Evolutionary conservation across 1,140 invertebrate species (phyloP), one percentile per base, ranked within the genome.

Genomic region (Heliothis subflexa): DNA sequence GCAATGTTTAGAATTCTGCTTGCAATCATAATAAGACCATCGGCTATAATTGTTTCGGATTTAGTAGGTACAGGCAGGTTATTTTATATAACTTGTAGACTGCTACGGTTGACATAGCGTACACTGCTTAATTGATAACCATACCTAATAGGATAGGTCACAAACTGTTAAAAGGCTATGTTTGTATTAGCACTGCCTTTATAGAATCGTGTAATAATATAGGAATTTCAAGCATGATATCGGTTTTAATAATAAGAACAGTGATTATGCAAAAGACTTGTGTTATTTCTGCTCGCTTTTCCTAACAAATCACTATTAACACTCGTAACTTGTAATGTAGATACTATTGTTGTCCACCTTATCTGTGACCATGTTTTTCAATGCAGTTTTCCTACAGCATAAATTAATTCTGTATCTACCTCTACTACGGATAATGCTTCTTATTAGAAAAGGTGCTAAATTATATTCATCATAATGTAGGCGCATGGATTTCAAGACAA

Each of bases 241-340:
- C n/a, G 18, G 40, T 11, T 14, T 21, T 66, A 47, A 66, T 66
- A 16, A 66, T 47, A 66, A 33, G 10, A 66, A 66, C 16, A 66
- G 62, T 47, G 49, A 21, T 47, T 66, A 66, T 47, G n/a, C 40
- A 66, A 66, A 66, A 9, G 18, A 47, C 40, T 47, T 66, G 40
- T 66, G 18, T 66, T 59, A 40, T 40, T 59, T 59, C 52, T 59
- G 55, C 55, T 28, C 25, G 21, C 55, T 59, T 66, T 66, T 66
- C 62, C 62, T 47, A 66, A 66, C 40, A 47, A 66, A 66, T 49
- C n/a, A n/a, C n/a, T 66, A 66, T 21, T 47, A 18, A 66, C 47
- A 66, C 40, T 40, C 33, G 33, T 40, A 40, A 40, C 62, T 47
- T 66, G 18, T 12, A 21, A 47, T n/a, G 40, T 47, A 47, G 62